phyloP scores from a whole-genome alignment of 2,797 vertebrate genomes.

The Myotis myotis region DNA sequence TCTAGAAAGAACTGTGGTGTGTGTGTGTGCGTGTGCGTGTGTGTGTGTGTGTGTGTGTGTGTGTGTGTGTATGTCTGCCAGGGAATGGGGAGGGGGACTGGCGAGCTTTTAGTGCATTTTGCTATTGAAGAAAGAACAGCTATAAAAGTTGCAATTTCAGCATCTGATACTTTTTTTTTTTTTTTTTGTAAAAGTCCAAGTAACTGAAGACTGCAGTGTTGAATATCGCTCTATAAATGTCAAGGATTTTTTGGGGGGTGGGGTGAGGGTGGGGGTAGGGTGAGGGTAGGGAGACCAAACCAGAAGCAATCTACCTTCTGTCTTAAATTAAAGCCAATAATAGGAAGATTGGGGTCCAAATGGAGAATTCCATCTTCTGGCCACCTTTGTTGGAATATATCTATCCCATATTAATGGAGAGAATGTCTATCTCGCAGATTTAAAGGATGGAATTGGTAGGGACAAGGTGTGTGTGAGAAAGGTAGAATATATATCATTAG shows the following conservation, averaged over 20 bases:
- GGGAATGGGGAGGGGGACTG: neutral
- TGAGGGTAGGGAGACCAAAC: neutral
- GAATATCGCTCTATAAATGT: neutral
- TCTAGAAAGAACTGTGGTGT: neutral
- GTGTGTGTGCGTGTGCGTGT: neutral
- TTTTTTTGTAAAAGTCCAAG: neutral
- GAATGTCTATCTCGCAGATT: neutral
- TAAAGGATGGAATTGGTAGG: neutral
- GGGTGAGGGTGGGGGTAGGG: no score
- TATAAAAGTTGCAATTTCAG: neutral
- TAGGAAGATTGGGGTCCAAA: conserved; percentile 4
- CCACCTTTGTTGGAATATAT: neutral
- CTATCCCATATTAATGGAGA: neutral
- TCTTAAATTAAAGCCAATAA: conserved; percentile 14
- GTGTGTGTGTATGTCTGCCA: neutral
- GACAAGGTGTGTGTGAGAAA: neutral
- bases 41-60: neutral
- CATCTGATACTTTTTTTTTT: neutral
- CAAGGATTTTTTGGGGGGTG: neutral
- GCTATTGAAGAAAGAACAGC: neutral
- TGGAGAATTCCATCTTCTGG: neutral
- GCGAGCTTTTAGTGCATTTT: neutral
- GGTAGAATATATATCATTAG: neutral
- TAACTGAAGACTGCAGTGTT: neutral
- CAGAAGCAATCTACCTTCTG: neutral